Evolutionary conservation across 2,888 invertebrate genomes (phyloP).

Genomic region (Atherix ibis): DNA sequence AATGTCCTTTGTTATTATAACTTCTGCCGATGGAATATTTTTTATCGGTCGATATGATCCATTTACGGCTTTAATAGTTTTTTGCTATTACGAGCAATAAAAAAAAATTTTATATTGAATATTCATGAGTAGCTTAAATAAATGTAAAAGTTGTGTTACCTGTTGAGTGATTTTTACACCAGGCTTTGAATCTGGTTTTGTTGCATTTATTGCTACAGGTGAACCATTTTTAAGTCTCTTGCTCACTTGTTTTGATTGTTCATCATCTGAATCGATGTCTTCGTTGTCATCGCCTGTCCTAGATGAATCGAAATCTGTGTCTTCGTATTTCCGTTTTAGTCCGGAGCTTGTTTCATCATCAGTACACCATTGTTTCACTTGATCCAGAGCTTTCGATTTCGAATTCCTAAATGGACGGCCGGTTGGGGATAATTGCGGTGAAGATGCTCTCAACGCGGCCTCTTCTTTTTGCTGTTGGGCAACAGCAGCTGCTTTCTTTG

Average conservation of each 20-base stretch:
- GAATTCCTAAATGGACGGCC: slow-evolving; percentile 42
- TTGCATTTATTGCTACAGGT: too few relatives aligned
- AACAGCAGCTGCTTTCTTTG: slow-evolving; percentile 14
- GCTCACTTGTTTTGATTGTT: slow-evolving; percentile 36
- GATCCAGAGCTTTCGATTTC: slow-evolving; percentile 65
- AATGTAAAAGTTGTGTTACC: slow-evolving; percentile 1
- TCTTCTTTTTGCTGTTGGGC: slow-evolving; percentile 10
- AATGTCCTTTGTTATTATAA: slow-evolving; percentile 29
- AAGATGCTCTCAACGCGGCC: slow-evolving; percentile 33
- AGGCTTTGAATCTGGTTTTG: slow-evolving; percentile 25
- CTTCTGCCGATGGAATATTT: slow-evolving; percentile 24
- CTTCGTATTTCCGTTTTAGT: slow-evolving; percentile 34
- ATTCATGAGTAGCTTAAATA: slow-evolving; percentile 1
- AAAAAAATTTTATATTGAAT: too few relatives aligned
- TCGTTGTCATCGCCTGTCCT: slow-evolving; percentile 33
- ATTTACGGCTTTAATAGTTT: slow-evolving; percentile 19
- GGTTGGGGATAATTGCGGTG: slow-evolving; percentile 32
- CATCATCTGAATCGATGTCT: slow-evolving; percentile 40
- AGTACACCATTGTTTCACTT: slow-evolving; percentile 74
- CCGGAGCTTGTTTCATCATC: slow-evolving; percentile 33
- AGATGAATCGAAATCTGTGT: slow-evolving; percentile 36
- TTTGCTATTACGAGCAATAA: slow-evolving; percentile 3
- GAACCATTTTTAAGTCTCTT: slow-evolving; percentile 35
- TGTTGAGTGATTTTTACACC: slow-evolving; percentile 16
- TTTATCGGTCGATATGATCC: slow-evolving; percentile 25